These are phyloP conservation scores for Steromphala cineraria DNA, from an alignment of 2,888 invertebrate genomes.

Conservation along the genomic window DNA sequence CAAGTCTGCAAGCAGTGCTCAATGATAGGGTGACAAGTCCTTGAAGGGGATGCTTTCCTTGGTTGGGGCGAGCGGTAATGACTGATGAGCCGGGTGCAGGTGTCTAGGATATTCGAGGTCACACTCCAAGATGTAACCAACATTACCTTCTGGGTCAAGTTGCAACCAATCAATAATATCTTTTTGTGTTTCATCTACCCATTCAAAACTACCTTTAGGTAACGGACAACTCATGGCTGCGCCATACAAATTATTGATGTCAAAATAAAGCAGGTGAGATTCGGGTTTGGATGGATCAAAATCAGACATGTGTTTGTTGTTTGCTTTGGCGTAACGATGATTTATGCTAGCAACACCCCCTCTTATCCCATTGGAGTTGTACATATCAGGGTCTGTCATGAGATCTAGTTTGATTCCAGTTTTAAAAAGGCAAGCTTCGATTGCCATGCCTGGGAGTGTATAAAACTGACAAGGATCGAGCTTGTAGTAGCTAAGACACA, in stretches of 20 bases:
- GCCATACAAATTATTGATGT: not conserved
- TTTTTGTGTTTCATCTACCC: not conserved
- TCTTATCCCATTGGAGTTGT: not conserved
- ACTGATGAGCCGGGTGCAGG: not conserved
- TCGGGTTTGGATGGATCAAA: not conserved
- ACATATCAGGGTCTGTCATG: not conserved
- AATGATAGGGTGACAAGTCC: not conserved
- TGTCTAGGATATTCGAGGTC: not conserved
- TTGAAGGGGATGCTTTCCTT: not conserved
- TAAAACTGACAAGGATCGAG: not conserved
- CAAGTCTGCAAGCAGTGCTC: not conserved
- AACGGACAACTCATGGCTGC: not conserved
- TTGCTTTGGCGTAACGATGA: not conserved
- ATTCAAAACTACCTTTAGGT: not conserved
- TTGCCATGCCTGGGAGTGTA: not conserved
- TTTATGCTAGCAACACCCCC: not conserved
- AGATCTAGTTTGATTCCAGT: not conserved
- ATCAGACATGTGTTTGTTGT: not conserved
- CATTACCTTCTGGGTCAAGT: not conserved
- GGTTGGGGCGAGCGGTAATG: not conserved
- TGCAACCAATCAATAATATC: not conserved
- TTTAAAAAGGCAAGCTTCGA: not conserved
- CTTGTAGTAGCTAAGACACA: not conserved
- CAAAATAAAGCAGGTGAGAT: not conserved
- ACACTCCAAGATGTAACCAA: not conserved